Percentiles rank a stretch among this genome's conserved stretches.
Evolutionary conservation across 2,113 vertebrate species (phyloP).

Genomic region (Hiodon tergisus): DNA sequence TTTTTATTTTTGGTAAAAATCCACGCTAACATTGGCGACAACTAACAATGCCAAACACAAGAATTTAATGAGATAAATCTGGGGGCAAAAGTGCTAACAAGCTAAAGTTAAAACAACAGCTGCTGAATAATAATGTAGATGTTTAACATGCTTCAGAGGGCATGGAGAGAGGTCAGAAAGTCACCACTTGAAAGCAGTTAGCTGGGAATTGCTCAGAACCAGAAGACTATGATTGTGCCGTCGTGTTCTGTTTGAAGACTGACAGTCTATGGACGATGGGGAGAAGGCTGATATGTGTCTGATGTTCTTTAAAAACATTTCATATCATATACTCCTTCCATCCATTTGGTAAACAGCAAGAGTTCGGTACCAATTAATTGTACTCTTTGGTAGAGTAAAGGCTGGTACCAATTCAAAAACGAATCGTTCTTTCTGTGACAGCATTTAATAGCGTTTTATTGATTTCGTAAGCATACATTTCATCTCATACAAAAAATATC

Average conservation of each 20-base stretch:
- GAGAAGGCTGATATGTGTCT: slow-evolving; percentile 49
- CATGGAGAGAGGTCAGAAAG: slow-evolving; percentile 48
- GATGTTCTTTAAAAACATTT: slow-evolving; percentile 28
- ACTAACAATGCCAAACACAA: too few species aligned
- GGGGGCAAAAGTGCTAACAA: not conserved
- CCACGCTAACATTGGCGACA: too few species aligned
- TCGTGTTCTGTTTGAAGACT: slow-evolving; percentile 42
- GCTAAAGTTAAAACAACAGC: slow-evolving; percentile 30
- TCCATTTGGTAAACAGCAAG: slow-evolving; percentile 31
- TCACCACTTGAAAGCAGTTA: slow-evolving; percentile 57
- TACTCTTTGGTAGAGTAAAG: not conserved
- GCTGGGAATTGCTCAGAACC: slow-evolving; percentile 41
- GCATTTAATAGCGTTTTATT: too few species aligned
- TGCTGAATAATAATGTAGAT: slow-evolving; percentile 46
- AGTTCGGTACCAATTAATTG: slow-evolving; percentile 26
- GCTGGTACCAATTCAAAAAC: too few species aligned
- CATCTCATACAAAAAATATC: too few species aligned
- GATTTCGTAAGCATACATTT: too few species aligned
- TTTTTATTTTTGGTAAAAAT: too few species aligned
- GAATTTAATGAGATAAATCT: not conserved
- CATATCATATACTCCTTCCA: slow-evolving; percentile 31
- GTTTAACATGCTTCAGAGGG: slow-evolving; percentile 43
- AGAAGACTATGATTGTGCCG: slow-evolving; percentile 28
- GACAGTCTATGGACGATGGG: slow-evolving; percentile 44
- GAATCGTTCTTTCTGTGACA: too few species aligned